phyloP scores from a whole-genome alignment of 2,888 invertebrate genomes.

The Coronaproctus castanopsis region DNA sequence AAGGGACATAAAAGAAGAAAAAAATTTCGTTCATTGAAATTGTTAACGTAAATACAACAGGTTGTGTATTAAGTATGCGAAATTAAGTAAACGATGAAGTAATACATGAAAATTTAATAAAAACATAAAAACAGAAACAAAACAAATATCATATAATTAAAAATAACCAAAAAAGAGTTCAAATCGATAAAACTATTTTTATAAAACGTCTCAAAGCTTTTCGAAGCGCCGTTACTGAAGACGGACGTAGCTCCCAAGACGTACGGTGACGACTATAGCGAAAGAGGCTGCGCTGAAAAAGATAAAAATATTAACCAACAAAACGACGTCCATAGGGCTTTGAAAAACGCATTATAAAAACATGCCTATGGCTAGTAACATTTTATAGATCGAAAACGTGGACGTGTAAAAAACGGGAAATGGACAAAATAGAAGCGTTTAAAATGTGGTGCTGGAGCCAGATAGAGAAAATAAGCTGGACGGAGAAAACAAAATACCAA shows the following conservation, averaged over 20 bases:
- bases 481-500: not conserved
- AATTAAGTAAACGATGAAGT: no score
- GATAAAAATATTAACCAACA: not conserved
- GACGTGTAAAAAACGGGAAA: not conserved
- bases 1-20: no score
- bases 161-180: no score
- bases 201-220: not conserved
- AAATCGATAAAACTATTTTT: no score
- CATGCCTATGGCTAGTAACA: not conserved
- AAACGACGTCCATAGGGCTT: not conserved
- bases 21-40: no score
- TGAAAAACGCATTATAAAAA: not conserved
- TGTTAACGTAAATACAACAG: no score
- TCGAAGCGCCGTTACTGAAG: not conserved
- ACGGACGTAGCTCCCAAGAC: not conserved
- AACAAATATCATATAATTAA: no score
- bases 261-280: not conserved
- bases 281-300: not conserved
- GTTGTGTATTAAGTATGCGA: no score
- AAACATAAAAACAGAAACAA: no score
- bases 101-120: no score
- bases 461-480: not conserved
- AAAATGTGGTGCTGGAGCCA: not conserved
- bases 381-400: not conserved
- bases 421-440: not conserved